These are phyloP conservation scores for Characodon lateralis DNA, from an alignment of 2,797 vertebrate genomes.

Conservation along the genomic window DNA sequence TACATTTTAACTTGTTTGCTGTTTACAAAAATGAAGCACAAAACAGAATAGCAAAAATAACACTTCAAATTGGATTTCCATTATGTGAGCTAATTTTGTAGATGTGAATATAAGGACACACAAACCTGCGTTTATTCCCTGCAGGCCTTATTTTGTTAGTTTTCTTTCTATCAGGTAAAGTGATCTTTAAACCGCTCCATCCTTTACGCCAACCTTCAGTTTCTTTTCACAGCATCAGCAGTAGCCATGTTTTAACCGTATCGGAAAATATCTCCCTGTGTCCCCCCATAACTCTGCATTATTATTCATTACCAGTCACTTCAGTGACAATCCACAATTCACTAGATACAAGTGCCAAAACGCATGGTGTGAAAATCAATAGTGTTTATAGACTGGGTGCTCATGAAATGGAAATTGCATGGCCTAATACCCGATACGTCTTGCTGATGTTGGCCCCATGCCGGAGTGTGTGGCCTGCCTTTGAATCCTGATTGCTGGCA, in stretches of 20 bases:
- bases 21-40: constrained; percentile 10
- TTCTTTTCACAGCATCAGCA: constrained; percentile 10
- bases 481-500: constrained; percentile 53
- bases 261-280: constrained; percentile 25
- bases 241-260: constrained; percentile 21
- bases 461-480: constrained; percentile 32
- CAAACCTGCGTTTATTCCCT: background rate
- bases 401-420: constrained; percentile 76
- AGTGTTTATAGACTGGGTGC: constrained; percentile 74
- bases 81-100: constrained; percentile 18
- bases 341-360: constrained; percentile 62
- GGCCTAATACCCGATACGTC: constrained; percentile 66
- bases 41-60: constrained; percentile 4
- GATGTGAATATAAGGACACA: constrained; percentile 18
- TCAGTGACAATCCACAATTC: constrained; percentile 55
- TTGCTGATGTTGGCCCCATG: constrained; percentile 56
- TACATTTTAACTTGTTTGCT: background rate
- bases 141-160: constrained; percentile 7
- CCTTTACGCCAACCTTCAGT: constrained; percentile 3
- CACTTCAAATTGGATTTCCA: constrained; percentile 4
- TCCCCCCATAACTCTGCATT: constrained; percentile 46
- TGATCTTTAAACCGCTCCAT: constrained; percentile 21
- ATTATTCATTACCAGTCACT: constrained; percentile 71
- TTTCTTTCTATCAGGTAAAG: constrained; percentile 9
- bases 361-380: constrained; percentile 76